Evolutionary conservation across 2,888 invertebrate genomes (phyloP), one percentile per base, ranked within the genome.

Genomic region (Agonopterix subpropinquella): DNA sequence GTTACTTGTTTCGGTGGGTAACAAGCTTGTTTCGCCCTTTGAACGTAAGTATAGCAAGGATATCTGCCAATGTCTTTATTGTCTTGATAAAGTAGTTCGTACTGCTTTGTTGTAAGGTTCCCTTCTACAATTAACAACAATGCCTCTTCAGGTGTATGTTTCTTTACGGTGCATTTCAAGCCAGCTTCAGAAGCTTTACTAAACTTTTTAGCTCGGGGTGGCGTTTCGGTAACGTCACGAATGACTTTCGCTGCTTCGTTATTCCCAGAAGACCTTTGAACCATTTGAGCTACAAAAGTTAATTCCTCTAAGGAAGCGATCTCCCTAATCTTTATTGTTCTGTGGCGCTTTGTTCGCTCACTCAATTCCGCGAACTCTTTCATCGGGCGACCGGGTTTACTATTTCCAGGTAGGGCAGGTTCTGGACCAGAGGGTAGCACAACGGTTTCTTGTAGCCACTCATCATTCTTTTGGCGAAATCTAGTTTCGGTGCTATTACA

Each of bases 1-100:
- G 53, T 50, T 8, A 53, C 50, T 35, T 46, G 41, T 46, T 43
- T 10, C 2, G 35, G 15, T 4, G 53, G 53, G 11, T 53, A 53
- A 18, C 45, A 48, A 2, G 43, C 28, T 10, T 41, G 37, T 13
- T 52, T 52, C n/a, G 41, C 48, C 28, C 49, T 47, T 42, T 47
- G 44, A 36, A 53, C 18, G 5, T 41, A 2, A 8, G 15, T 41
- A 11, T 50, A 53, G 28, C 47, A 43, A 11, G 47, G 47, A 35
- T 28, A 47, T n/a, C n/a, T n/a, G n/a, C n/a, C n/a, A n/a, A 47
- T 39, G 11, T 42, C 39, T 28, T 41, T 41, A 41, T n/a, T 41
- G 41, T 4, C 41, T 9, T n/a, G 7, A 9, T n/a, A 9, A 9
- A 41, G 7, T 41, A 41, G 7, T 41, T 41, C 41, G n/a, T 41